phyloP scores from a whole-genome alignment of 1,140 invertebrate genomes.

The Drosophila rufa region DNA sequence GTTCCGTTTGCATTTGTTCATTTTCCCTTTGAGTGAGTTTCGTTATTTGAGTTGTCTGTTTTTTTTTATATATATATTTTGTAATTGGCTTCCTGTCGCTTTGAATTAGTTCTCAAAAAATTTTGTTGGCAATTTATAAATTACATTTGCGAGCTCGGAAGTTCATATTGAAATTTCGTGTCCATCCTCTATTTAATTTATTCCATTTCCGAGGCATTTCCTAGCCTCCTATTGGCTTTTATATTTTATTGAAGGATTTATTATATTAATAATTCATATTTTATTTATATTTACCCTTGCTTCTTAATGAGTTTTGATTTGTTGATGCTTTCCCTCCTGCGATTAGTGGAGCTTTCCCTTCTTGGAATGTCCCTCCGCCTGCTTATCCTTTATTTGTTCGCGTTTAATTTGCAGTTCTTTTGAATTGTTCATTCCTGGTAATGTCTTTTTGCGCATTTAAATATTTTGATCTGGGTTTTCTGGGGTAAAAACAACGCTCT shows the following conservation, averaged over 20 bases:
- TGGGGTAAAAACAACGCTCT: background rate
- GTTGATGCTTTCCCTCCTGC: background rate
- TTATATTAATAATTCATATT: background rate
- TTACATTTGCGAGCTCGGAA: background rate
- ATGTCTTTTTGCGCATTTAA: background rate
- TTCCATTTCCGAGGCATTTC: background rate
- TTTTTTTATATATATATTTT: background rate
- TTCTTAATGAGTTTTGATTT: background rate
- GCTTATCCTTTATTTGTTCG: background rate
- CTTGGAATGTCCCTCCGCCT: background rate
- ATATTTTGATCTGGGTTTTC: background rate
- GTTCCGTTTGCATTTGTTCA: background rate
- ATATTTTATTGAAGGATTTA: background rate
- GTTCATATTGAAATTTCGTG: background rate
- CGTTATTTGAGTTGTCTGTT: background rate
- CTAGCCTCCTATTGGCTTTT: background rate
- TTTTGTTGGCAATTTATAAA: background rate
- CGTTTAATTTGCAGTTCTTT: constrained; percentile 7
- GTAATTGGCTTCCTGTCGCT: constrained; percentile 1
- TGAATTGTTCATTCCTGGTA: constrained; percentile 5
- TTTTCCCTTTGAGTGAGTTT: constrained; percentile 9
- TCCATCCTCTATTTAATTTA: background rate
- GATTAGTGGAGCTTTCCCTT: background rate
- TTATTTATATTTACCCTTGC: background rate
- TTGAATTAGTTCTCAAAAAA: background rate